Evolutionary conservation across 1,140 invertebrate species (phyloP).

Genomic region (Drosophila micromelanica): DNA sequence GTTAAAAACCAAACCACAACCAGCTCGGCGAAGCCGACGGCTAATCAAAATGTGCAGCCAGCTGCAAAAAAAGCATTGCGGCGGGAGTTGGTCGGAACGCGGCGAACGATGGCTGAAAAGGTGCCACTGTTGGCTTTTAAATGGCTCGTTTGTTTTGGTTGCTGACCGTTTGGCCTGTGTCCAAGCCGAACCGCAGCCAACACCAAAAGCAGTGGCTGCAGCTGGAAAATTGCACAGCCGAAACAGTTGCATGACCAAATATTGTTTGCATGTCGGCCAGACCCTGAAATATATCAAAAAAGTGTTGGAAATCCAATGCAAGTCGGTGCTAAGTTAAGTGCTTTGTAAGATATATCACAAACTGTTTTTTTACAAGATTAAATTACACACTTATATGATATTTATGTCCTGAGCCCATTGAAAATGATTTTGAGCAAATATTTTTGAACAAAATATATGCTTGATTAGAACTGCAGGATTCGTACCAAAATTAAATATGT

Average conservation of each 20-base stretch:
- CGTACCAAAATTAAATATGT: no score
- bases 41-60: constrained; percentile 78
- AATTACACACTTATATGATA: not conserved
- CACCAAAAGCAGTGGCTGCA: constrained; percentile 21
- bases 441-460: no score
- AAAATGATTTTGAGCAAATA: no score
- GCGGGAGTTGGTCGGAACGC: not conserved
- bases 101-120: constrained; percentile 9
- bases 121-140: constrained; percentile 22
- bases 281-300: not conserved
- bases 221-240: constrained; percentile 3
- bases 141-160: not conserved
- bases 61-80: constrained; percentile 62
- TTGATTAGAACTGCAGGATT: no score
- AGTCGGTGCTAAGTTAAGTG: not conserved
- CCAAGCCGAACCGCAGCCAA: constrained; percentile 32
- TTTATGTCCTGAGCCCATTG: no score
- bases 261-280: constrained; percentile 26
- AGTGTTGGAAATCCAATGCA: not conserved
- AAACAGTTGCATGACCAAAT: constrained; percentile 38
- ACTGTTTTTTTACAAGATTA: not conserved
- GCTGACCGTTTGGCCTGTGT: not conserved
- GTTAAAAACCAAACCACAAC: constrained; percentile 62
- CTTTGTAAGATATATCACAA: constrained; percentile 3
- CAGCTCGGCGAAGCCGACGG: constrained; percentile 48